phyloP scores from a whole-genome alignment of 2,888 invertebrate species.

The Alviniconcha strummeri region DNA sequence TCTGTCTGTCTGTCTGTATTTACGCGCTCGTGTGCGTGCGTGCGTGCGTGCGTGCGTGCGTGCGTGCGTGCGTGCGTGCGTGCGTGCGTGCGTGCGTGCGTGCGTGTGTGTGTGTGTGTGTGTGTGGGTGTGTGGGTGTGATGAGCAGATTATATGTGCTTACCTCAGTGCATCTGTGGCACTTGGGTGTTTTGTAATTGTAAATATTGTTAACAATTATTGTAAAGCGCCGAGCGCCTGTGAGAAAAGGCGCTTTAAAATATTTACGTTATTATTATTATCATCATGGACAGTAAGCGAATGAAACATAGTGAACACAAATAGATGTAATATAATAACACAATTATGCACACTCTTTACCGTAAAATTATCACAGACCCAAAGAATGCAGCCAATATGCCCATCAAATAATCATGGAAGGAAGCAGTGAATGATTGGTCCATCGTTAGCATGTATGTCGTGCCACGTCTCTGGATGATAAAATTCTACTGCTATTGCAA shows the following conservation, averaged over 20 bases:
- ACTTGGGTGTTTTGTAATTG: background rate
- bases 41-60: slow-evolving; percentile 1
- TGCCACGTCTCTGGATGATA: no score
- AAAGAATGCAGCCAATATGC: no score
- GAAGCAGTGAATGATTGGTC: no score
- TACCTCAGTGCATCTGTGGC: background rate
- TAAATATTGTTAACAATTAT: background rate
- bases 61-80: background rate
- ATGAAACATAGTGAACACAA: background rate
- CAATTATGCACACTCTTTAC: no score
- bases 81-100: background rate
- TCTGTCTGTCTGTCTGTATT: no score
- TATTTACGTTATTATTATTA: background rate
- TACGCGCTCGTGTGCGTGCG: no score
- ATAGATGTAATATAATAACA: background rate
- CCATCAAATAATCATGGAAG: no score
- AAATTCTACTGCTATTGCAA: no score
- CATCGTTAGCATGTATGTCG: no score
- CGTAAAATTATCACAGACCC: no score
- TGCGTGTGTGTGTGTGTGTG: background rate
- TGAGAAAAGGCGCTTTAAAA: background rate
- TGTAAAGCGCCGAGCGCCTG: background rate
- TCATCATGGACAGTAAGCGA: background rate
- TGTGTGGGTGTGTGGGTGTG: background rate
- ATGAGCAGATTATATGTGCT: background rate